Conservation (phyloP, 2,113 vertebrate species). For the Taurulus bubalis region DNA sequence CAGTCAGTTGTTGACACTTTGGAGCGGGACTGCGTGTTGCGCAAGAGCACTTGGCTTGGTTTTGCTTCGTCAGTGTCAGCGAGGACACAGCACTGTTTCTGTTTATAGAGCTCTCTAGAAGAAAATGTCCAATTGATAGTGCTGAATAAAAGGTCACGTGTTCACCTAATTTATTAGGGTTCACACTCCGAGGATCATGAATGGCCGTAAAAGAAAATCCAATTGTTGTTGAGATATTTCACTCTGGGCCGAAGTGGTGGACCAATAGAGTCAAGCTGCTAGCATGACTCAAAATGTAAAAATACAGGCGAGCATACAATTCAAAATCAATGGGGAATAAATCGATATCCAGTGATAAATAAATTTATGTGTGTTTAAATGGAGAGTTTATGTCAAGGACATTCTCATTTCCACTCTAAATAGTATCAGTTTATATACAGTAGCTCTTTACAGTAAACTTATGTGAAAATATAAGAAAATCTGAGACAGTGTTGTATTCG, state of each 20-base stretch:
- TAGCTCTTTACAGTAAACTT: background rate
- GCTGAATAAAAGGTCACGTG: background rate
- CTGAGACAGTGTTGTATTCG: background rate
- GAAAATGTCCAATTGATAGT: background rate
- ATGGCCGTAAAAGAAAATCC: too few species aligned
- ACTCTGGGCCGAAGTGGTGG: background rate
- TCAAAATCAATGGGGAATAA: background rate
- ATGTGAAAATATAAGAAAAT: background rate
- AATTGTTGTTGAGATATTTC: too few species aligned
- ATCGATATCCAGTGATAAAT: background rate
- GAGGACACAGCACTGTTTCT: slow-evolving; percentile 25
- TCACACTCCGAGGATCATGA: background rate
- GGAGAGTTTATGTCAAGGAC: background rate
- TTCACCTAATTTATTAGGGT: background rate
- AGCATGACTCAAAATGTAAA: background rate
- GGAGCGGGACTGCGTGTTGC: slow-evolving; percentile 21
- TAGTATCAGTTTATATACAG: background rate
- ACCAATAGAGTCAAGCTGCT: background rate
- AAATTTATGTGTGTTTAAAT: background rate
- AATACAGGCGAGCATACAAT: background rate
- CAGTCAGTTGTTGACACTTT: slow-evolving; percentile 40
- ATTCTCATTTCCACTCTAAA: background rate
- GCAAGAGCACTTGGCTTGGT: slow-evolving; percentile 41
- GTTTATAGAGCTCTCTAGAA: background rate
- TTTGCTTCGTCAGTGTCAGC: slow-evolving; percentile 21